Conservation (phyloP, 1,140 invertebrate genomes). For the Neodiprion pinetum region DNA sequence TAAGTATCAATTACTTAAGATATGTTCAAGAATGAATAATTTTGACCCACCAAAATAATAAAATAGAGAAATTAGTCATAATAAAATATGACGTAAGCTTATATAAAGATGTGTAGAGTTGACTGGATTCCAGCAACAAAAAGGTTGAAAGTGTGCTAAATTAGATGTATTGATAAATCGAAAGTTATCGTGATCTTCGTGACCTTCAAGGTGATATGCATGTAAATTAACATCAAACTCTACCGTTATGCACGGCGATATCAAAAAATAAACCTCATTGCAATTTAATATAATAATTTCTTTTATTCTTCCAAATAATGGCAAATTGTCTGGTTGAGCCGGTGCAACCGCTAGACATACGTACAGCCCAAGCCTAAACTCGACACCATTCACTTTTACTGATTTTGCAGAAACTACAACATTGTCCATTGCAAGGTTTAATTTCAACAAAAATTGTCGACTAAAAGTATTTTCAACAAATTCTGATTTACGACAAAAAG, state of each 20-base stretch:
- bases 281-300: constrained; percentile 24
- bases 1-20: background rate
- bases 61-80: constrained; percentile 11
- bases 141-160: constrained; percentile 22
- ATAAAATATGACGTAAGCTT: constrained; percentile 19
- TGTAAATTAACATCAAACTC: constrained; percentile 24
- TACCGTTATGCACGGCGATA: constrained; percentile 12
- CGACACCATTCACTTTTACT: constrained; percentile 20
- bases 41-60: background rate
- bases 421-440: constrained; percentile 18
- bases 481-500: background rate
- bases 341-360: constrained; percentile 19
- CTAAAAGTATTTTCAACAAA: constrained; percentile 12
- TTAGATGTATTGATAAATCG: constrained; percentile 16
- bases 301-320: constrained; percentile 25
- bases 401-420: constrained; percentile 13
- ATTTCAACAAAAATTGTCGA: constrained; percentile 6
- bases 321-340: constrained; percentile 22
- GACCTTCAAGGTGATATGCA: constrained; percentile 23
- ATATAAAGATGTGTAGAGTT: constrained; percentile 20
- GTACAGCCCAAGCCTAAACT: constrained; percentile 22
- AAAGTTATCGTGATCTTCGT: constrained; percentile 2
- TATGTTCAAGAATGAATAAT: background rate
- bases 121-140: constrained; percentile 19
- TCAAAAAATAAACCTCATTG: constrained; percentile 16